Evolutionary conservation across 2,113 vertebrate genomes (phyloP), one percentile per base, ranked within the genome.

Genomic region (Nansenia antarctica): DNA sequence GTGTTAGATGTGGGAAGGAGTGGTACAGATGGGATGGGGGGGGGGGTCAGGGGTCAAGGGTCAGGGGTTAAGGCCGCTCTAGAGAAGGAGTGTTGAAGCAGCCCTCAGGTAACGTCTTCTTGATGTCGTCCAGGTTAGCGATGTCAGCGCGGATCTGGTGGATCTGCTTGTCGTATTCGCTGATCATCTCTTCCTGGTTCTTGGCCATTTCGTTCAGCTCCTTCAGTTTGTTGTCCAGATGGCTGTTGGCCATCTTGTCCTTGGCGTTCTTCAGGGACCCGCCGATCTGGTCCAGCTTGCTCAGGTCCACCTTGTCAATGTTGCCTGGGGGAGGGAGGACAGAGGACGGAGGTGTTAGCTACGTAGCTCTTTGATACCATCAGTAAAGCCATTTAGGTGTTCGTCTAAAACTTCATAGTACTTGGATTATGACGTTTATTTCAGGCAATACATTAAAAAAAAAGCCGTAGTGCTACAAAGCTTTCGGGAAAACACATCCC

Each of bases 81-180:
- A 99, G 93, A 73, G 95, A 95, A 15, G 95, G 94, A 74, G 95
- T 98, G 90, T 99, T 99, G 82, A 96, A 99, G 90, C 98, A 99
- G 87, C 96, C 98, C 0, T 93, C 87, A 0, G 98, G 98, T 81
- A 99, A 88, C 60, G 96, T 96, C 80, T 93, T 95, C 92, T 91
- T 96, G 92, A 99, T 98, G 89, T 99, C 97, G 8, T 96, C 94
- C 62, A 99, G 93, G 87, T 98, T 99, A 82, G 35, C 85, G 77
- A 99, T 98, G 92, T 99, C 98, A 42, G 91, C 92, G 58, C 90
- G 82, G 83, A 99, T 98, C 87, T 98, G 94, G 3, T 87, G 88
- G 67, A 99, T 99, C 82, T 99, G 96, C 52, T 86, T 91, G 79
- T 98, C 93, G 58, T 99, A 98, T 83, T 94, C 92, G 49, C 66